Conservation (phyloP, 1,140 invertebrate genomes). For the Eriocheir sinensis region DNA sequence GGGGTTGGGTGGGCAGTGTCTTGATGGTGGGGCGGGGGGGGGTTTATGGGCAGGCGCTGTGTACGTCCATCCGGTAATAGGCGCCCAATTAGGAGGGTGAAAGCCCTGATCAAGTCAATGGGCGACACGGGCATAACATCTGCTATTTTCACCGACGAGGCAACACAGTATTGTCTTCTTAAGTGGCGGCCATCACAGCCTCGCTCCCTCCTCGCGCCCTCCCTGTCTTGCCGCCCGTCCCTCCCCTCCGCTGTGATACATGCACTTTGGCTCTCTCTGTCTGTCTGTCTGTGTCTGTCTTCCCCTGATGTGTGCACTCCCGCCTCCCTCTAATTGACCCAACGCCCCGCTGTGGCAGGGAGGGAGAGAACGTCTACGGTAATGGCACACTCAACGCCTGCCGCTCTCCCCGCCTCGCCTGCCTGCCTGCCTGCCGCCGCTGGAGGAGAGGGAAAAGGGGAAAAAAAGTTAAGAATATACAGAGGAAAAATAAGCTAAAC, state of each 20-base stretch:
- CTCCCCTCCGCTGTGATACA: background rate
- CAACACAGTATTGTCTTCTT: background rate
- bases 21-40: too few relatives aligned
- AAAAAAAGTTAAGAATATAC: too few relatives aligned
- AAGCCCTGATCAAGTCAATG: conserved; percentile 58
- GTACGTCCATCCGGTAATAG: conserved; percentile 10
- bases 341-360: background rate
- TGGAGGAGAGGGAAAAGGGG: too few relatives aligned
- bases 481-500: too few relatives aligned
- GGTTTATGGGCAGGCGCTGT: background rate
- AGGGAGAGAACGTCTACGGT: background rate
- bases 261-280: background rate
- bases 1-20: too few relatives aligned
- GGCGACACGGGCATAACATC: conserved; percentile 43
- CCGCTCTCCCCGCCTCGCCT: background rate
- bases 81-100: conserved; percentile 31
- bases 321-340: conserved; percentile 1
- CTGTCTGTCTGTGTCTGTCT: too few relatives aligned
- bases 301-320: background rate
- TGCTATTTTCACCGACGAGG: conserved; percentile 50
- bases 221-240: background rate
- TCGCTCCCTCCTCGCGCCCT: background rate
- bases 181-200: background rate
- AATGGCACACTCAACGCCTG: background rate
- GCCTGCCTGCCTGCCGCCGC: too few relatives aligned